Evolutionary conservation across 1,140 invertebrate genomes (phyloP), one percentile per base, ranked within the genome.

Genomic region (Nomia melanderi): DNA sequence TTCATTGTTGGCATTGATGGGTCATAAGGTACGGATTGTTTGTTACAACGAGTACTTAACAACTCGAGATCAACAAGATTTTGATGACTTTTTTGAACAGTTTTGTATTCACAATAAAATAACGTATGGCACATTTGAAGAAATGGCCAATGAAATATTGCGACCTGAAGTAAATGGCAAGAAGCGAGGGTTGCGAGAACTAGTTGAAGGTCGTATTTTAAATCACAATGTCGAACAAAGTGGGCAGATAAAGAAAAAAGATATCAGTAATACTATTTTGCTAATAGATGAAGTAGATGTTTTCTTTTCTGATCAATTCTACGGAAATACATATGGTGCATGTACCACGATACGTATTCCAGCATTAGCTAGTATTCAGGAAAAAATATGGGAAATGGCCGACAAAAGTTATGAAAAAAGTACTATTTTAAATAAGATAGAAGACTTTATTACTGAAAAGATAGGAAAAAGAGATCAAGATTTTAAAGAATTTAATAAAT

Each of bases 211-310:
- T 64, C 25, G 62, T 64, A 47, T 64, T 47, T 14, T 47, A 2
- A 64, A 64, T 64, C 62, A 44, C 23, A 44, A n/a, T 17, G 3
- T 4, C 2, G 25, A 64, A n/a, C 62, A 47, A 64, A 11, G 7
- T 47, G 62, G 39, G 3, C 36, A 64, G 39, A 5, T 64, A 29
- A 47, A 47, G 6, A 0, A 64, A 27, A 14, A 44, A 4, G 36
- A 64, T 27, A 27, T 29, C 23, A 44, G 23, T 47, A 44, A 64
- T 27, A 64, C 36, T 64, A 64, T 44, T 25, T 64, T 64, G 47
- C 27, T 64, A 27, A 64, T 64, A 44, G 62, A 64, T 14, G 62
- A 64, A 44, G 62, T 64, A 47, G 62, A 64, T 12, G 62, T 64
- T 64, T 64, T 64, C 12, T 64, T 64, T 47, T 47, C 62, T 64